These are phyloP conservation scores for Drosophila tanythrix DNA, from an alignment of 2,888 invertebrate species.

Conservation along the genomic window DNA sequence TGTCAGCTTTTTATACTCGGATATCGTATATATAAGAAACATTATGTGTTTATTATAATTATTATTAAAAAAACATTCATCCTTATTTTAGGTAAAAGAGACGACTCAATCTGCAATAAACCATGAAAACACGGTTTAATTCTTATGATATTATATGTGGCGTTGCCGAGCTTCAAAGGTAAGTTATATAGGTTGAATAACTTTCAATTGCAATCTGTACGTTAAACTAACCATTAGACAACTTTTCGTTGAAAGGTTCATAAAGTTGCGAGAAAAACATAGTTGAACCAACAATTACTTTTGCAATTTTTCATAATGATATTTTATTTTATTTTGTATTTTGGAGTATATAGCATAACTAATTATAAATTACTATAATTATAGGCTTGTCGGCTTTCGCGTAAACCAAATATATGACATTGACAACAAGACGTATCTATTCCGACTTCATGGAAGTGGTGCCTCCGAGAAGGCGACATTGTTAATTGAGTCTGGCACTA, in stretches of 20 bases:
- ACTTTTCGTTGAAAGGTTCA: not conserved
- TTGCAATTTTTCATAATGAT: not conserved
- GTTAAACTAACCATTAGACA: not conserved
- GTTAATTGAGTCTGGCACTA: conserved; percentile 96
- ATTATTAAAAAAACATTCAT: not conserved
- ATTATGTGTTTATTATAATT: not conserved
- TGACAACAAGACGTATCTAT: conserved; percentile 97
- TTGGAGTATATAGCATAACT: not conserved
- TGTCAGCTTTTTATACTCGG: not conserved
- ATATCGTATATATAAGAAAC: not conserved
- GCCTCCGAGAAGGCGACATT: conserved; percentile 93
- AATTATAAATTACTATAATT: conserved; percentile 57
- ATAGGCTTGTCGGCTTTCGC: conserved; percentile 94
- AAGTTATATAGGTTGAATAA: conserved; percentile 69
- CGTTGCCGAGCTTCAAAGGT: conserved; percentile 94
- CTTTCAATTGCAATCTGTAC: not conserved
- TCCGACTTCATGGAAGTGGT: conserved; percentile 93
- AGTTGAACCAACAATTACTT: not conserved
- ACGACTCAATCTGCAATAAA: conserved; percentile 7
- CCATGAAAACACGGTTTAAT: conserved; percentile 97
- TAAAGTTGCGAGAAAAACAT: not conserved
- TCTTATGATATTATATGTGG: conserved; percentile 96
- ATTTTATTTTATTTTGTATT: no score
- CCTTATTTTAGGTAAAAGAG: conserved; percentile 62
- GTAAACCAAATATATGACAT: conserved; percentile 99